Base-by-base conservation (phyloP, 2,113 vertebrate species). In the Procavia capensis region DNA sequence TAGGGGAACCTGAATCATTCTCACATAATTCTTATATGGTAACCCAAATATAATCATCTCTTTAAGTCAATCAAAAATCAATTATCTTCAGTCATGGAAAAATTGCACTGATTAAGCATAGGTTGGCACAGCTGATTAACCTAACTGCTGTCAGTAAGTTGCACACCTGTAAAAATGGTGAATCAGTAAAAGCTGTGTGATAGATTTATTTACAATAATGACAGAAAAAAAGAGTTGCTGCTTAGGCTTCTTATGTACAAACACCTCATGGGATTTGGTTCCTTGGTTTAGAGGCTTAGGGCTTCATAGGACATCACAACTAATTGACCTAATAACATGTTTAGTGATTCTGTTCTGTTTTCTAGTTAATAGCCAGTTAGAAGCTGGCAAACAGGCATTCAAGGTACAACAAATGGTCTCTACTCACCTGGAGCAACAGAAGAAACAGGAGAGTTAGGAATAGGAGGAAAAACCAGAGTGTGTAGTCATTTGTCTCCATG, bases 51-150 rank as follows among this genome's bases (percentile, higher is more conserved):
- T 78, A 78, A 36, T 82, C 3, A 78, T 76, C n/a, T 90, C 31
- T 84, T 94, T 75, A 83, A 86, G 8, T 82, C 10, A 87, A 78
- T 59, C 5, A 92, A 80, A 89, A 90, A 75, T 6, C 61, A 89
- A 59, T 81, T 68, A 34, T 68, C 16, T 70, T 70, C 10, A 11
- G 68, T 72, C 13, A n/a, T 68, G 16, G 66, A 68, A 34, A 68
- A 72, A 39, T 22, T 24, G 3, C n/a, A 72, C 13, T 36, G 16
- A 70, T 72, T 24, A 72, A 72, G 19, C 17, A 8, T 72, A 72
- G 20, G 20, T 36, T 39, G 39, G 36, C 22, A 72, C 36, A 72
- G 70, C 9, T 10, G 9, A 72, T 39, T 72, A 72, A 72, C 39
- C 6, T 72, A 72, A 72, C 39, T 72, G 17, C n/a, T 72, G 25